Conservation (phyloP, 2,113 vertebrate genomes). For the Ginglymostoma cirratum region DNA sequence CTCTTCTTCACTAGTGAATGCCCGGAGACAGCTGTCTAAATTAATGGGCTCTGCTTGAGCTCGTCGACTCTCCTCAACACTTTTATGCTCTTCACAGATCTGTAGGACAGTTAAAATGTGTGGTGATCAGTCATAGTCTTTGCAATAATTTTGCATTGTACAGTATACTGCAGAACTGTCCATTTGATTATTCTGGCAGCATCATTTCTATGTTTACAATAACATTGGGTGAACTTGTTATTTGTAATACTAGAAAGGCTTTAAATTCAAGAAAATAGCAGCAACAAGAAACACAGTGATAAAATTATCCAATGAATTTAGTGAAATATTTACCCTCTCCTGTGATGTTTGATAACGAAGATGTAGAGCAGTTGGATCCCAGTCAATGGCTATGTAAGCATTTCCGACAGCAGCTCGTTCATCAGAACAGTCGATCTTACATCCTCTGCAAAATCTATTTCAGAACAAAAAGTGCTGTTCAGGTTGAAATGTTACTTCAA, state of each 20-base stretch:
- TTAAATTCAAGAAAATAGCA: neutral
- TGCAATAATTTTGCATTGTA: neutral
- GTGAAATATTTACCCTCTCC: slow-evolving; percentile 69
- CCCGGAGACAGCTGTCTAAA: slow-evolving; percentile 86
- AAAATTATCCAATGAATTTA: neutral
- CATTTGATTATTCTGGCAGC: neutral
- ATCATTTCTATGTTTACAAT: neutral
- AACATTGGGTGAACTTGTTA: neutral
- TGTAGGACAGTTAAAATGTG: slow-evolving; percentile 43
- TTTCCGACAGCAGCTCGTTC: slow-evolving; percentile 80
- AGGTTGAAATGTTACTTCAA: neutral
- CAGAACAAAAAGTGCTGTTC: neutral
- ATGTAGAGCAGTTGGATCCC: slow-evolving; percentile 94
- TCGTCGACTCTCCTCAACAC: slow-evolving; percentile 84
- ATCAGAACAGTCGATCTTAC: slow-evolving; percentile 81
- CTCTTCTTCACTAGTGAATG: slow-evolving; percentile 93
- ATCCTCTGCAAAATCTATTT: slow-evolving; percentile 87
- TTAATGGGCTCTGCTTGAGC: slow-evolving; percentile 95
- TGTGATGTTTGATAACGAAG: slow-evolving; percentile 97
- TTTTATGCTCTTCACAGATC: slow-evolving; percentile 90
- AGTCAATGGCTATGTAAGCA: slow-evolving; percentile 93
- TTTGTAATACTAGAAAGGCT: neutral
- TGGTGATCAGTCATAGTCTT: neutral
- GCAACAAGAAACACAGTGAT: neutral
- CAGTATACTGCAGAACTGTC: neutral